These are phyloP conservation scores for Xenops minutus DNA, from an alignment of 2,797 vertebrate genomes.

Conservation along the genomic window DNA sequence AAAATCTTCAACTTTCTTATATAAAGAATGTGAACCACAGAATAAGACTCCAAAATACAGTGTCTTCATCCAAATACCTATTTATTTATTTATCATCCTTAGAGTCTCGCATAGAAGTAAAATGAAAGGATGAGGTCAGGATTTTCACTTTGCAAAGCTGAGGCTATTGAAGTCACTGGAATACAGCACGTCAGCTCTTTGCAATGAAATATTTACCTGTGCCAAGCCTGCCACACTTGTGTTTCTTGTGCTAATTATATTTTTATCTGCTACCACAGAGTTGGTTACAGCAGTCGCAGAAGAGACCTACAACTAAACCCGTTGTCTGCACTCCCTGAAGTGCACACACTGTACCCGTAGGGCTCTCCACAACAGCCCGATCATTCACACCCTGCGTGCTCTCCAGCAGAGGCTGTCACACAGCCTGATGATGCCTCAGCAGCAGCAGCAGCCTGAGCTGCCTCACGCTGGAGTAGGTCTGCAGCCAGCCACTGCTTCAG, in stretches of 20 bases:
- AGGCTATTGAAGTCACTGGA: background rate
- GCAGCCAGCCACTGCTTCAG: conserved; percentile 13
- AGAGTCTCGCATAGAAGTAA: background rate
- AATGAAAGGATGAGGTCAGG: background rate
- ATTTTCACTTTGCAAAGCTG: background rate
- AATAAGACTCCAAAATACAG: background rate
- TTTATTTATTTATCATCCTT: background rate
- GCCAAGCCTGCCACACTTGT: background rate
- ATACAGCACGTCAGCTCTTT: background rate
- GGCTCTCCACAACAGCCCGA: background rate
- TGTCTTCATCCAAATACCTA: background rate
- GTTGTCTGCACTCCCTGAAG: background rate
- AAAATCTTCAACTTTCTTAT: background rate
- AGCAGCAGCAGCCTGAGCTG: background rate
- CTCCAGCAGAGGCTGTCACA: background rate
- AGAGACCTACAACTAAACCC: background rate
- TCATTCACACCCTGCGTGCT: background rate
- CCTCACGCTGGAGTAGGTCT: conserved; percentile 18
- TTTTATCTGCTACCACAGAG: background rate
- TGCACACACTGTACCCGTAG: background rate
- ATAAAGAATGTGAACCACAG: background rate
- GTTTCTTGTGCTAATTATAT: background rate
- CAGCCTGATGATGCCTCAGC: background rate
- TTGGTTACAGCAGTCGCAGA: background rate
- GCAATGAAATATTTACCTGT: background rate